Base-by-base conservation (phyloP, 1,140 invertebrate species). In the Drosophila saltans region DNA sequence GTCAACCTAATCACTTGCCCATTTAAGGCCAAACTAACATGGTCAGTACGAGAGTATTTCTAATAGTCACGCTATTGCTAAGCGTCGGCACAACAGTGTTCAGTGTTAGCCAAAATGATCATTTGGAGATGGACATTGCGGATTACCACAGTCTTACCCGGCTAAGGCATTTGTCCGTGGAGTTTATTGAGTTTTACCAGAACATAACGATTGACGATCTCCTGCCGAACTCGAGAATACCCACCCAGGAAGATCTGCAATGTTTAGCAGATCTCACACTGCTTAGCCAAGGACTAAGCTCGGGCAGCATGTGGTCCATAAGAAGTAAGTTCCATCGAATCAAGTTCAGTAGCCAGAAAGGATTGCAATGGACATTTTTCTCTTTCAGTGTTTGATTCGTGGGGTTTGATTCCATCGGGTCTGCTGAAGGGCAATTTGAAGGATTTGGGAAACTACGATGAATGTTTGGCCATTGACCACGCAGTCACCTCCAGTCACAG, bases 361-460 rank as follows among this genome's bases (percentile, higher is more conserved):
- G 8, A 4, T 8, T 39, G 0, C 0, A 8, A 26, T 1, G 26
- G 1, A 8, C 21, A 0, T 2, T 5, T 8, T 66, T 28, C 26
- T 26, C 28, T 30, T 61, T 3, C 8, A 84, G 81, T 82, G 57
- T 57, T 80, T 4, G 81, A 84, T 64, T 68, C 81, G 0, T 84
- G 81, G 81, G 81, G 80, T 26, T 67, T 70, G 3, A 10, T 82
- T 9, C 81, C 81, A 1, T 48, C 76, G 9, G 81, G 81, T 3
- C 66, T 84, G 5, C 39, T 84, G 0, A 30, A 43, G 28, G 81
- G 81, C 7, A 80, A 80, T 33, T 16, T 75, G 11, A 43, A 39
- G 3, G 81, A 84, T 45, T 52, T 84, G 43, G 81, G 81, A 0
- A 76, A 84, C 55, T 84, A 58, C 11, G 80, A 83, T 45, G 69